These are phyloP conservation scores for Malaclemys terrapin DNA, from an alignment of 2,113 vertebrate species.

Conservation along the genomic window DNA sequence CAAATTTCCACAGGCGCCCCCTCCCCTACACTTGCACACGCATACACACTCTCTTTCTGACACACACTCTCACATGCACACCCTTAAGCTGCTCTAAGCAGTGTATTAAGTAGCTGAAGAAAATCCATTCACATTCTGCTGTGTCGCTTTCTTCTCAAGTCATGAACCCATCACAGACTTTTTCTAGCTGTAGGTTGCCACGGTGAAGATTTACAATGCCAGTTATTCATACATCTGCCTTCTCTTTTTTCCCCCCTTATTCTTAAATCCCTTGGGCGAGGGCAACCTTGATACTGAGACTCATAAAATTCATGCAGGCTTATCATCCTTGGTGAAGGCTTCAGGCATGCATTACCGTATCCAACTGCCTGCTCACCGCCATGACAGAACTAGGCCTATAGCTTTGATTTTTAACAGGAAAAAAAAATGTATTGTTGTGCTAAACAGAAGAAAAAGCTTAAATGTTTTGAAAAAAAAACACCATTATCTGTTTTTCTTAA, in stretches of 20 bases:
- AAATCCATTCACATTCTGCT: conserved; percentile 90
- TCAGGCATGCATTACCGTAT: conserved; percentile 85
- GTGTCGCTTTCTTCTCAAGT: conserved; percentile 88
- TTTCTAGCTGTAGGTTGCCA: conserved; percentile 91
- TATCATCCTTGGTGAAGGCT: conserved; percentile 91
- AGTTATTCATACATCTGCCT: conserved; percentile 91
- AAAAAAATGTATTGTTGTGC: conserved; percentile 41
- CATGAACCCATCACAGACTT: conserved; percentile 90
- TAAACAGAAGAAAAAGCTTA: conserved; percentile 49
- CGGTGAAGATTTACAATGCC: conserved; percentile 94
- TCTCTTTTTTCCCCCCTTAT: conserved; percentile 81
- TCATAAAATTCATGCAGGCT: conserved; percentile 93
- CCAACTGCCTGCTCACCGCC: conserved; percentile 83
- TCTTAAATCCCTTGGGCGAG: conserved; percentile 88
- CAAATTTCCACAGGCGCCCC: conserved; percentile 82
- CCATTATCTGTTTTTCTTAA: conserved; percentile 32
- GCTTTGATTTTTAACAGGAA: conserved; percentile 74
- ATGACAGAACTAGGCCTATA: conserved; percentile 81
- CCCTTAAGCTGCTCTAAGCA: conserved; percentile 94
- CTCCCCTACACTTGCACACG: conserved; percentile 65
- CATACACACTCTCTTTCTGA: background rate
- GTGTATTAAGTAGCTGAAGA: conserved; percentile 91
- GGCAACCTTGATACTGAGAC: conserved; percentile 90
- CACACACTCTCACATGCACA: conserved; percentile 69
- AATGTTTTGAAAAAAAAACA: background rate